Evolutionary conservation across 1,140 invertebrate genomes (phyloP).

Genomic region (Saccostrea glomerata): DNA sequence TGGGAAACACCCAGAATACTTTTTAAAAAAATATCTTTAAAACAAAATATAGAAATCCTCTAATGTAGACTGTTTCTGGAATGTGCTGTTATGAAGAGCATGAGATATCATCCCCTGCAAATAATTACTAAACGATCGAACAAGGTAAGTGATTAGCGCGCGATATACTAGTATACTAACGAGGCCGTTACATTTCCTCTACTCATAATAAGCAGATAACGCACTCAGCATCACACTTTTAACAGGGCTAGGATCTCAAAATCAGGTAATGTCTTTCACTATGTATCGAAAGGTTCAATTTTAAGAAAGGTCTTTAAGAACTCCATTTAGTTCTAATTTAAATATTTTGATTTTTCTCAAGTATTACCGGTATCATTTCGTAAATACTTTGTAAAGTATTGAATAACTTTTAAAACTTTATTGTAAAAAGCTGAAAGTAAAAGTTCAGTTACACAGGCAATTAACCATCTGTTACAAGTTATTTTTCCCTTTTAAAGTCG

Average conservation of each 20-base stretch:
- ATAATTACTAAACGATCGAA: not conserved
- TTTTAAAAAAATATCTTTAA: not conserved
- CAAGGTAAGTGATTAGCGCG: constrained; percentile 16
- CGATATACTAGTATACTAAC: not conserved
- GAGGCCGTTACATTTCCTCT: constrained; percentile 14
- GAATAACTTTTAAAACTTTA: no score
- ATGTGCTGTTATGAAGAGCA: not conserved
- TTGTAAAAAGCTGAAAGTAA: no score
- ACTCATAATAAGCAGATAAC: constrained; percentile 25
- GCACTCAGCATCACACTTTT: not conserved
- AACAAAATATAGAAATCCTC: not conserved
- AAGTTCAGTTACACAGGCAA: no score
- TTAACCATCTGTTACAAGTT: no score
- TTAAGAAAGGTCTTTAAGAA: no score
- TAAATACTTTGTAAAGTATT: no score
- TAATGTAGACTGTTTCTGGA: not conserved
- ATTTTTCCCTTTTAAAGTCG: no score
- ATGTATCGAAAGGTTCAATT: not conserved
- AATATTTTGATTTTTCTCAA: no score
- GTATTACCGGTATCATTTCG: no score
- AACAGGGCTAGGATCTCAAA: not conserved
- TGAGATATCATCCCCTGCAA: not conserved
- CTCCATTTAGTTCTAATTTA: no score
- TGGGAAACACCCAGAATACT: not conserved
- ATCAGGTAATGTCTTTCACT: not conserved